These are phyloP conservation scores for Monopis laevigella DNA, from an alignment of 2,888 invertebrate genomes.

Conservation along the genomic window DNA sequence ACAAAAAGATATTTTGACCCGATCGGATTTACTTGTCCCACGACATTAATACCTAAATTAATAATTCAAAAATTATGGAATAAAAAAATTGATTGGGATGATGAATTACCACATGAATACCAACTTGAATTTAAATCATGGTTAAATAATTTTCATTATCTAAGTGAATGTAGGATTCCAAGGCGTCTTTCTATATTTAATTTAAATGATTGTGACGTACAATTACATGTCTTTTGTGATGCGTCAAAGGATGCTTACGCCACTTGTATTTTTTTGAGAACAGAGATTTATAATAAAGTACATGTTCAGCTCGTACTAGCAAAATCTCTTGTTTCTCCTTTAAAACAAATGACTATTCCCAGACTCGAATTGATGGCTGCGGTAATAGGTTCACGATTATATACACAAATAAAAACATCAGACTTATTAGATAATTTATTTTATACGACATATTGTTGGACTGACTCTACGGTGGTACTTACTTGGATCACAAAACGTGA, in stretches of 20 bases:
- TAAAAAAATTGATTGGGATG: conserved; percentile 15
- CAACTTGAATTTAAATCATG: background rate
- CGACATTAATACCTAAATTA: conserved; percentile 17
- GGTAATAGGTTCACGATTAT: background rate
- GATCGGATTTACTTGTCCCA: conserved; percentile 15
- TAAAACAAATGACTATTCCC: conserved; percentile 7
- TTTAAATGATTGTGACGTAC: background rate
- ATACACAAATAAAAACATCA: background rate
- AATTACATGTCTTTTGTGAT: conserved; percentile 11
- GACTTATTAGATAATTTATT: background rate
- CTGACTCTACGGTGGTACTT: conserved; percentile 1
- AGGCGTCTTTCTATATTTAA: background rate
- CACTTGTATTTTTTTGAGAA: conserved; percentile 7
- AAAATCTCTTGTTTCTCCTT: conserved; percentile 3
- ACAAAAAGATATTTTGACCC: conserved; percentile 18
- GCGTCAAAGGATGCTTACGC: conserved; percentile 6
- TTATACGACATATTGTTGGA: conserved; percentile 3
- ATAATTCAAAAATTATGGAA: conserved; percentile 17
- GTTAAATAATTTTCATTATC: background rate
- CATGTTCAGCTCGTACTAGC: background rate
- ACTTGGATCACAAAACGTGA: conserved; percentile 1
- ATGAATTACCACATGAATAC: background rate
- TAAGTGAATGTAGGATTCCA: background rate
- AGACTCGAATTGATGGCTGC: conserved; percentile 9
- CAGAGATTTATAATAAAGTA: background rate